phyloP scores from a whole-genome alignment of 2,113 vertebrate genomes.

The Pluvianellus socialis region DNA sequence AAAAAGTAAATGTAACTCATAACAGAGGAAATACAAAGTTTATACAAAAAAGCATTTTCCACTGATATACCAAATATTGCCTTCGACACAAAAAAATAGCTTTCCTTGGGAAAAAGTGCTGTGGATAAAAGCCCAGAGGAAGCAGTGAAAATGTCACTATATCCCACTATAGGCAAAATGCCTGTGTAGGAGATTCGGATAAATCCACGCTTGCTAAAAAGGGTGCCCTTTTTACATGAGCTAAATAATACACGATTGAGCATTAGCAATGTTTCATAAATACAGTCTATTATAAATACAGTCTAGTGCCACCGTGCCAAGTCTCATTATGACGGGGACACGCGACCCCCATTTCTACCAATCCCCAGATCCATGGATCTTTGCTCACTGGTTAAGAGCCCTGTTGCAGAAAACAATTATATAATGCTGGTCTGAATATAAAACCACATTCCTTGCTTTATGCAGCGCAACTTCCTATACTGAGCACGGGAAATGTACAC shows the following conservation, averaged over 20 bases:
- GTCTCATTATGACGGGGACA: not conserved
- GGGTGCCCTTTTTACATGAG: not conserved
- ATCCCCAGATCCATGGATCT: not conserved
- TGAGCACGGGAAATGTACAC: not conserved
- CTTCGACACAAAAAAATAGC: not conserved
- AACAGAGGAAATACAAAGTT: not conserved
- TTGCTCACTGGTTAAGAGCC: too few species aligned
- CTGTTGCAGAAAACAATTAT: not conserved
- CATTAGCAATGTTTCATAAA: not conserved
- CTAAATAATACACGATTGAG: not conserved
- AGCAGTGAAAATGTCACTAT: not conserved
- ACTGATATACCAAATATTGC: not conserved
- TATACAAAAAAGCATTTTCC: too few species aligned
- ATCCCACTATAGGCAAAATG: not conserved
- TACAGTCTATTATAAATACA: too few species aligned
- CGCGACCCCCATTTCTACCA: not conserved
- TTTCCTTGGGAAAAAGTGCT: not conserved
- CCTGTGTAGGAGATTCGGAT: not conserved
- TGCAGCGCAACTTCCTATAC: too few species aligned
- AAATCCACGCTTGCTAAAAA: not conserved
- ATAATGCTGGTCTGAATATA: not conserved
- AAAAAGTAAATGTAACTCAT: not conserved
- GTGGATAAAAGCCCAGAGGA: not conserved
- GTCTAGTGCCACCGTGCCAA: not conserved
- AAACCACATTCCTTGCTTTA: not conserved